phyloP scores from a whole-genome alignment of 2,797 vertebrate genomes.

The Myotis pilosus region DNA sequence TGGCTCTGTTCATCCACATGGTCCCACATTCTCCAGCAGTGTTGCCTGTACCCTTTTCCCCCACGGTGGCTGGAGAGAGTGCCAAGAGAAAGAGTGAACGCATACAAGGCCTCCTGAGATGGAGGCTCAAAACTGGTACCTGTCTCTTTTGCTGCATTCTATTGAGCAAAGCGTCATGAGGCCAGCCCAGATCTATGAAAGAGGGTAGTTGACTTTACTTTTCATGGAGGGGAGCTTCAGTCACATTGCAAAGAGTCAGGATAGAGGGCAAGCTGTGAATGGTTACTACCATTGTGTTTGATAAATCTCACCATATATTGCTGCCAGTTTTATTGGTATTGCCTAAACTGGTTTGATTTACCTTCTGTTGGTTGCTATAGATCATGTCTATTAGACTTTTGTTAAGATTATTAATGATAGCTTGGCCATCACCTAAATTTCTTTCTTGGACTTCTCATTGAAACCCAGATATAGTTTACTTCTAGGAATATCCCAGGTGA shows the following conservation, averaged over 20 bases:
- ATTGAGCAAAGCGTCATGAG: not conserved
- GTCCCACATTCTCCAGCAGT: not conserved
- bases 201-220: not conserved
- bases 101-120: not conserved
- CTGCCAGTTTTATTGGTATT: not conserved
- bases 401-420: not conserved
- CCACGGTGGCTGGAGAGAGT: not conserved
- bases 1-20: fast-evolving
- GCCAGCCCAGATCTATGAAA: not conserved
- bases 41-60: not conserved
- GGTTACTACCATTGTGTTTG: not conserved
- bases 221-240: not conserved
- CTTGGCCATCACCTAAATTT: not conserved
- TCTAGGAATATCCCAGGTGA: not conserved
- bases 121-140: not conserved
- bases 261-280: not conserved
- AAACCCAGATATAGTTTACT: not conserved
- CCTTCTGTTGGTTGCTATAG: not conserved
- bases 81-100: not conserved
- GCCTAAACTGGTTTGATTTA: not conserved
- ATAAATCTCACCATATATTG: not conserved
- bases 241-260: not conserved
- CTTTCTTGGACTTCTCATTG: not conserved
- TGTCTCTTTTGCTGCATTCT: not conserved
- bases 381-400: not conserved